phyloP scores from a whole-genome alignment of 2,888 invertebrate species.

The Orgyia antiqua region DNA sequence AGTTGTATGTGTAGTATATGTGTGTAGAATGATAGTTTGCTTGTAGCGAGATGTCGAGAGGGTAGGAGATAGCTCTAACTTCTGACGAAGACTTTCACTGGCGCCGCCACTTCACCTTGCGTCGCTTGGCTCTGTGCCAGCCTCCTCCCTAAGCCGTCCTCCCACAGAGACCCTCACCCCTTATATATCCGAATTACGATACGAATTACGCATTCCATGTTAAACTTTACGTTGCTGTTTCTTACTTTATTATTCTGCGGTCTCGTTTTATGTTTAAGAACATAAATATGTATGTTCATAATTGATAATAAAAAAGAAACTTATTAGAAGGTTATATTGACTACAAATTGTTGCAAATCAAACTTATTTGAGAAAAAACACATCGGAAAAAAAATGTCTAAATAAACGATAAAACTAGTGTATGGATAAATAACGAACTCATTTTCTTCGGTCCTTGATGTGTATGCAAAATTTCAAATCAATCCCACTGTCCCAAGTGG shows the following conservation, averaged over 20 bases:
- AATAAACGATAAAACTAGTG: no score
- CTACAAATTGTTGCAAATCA: no score
- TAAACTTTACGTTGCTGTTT: constrained; percentile 28
- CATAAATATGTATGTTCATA: not conserved
- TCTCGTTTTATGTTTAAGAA: constrained; percentile 8
- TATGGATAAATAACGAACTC: no score
- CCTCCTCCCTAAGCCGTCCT: constrained; percentile 21
- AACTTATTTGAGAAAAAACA: no score
- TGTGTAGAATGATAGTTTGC: no score
- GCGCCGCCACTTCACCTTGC: constrained; percentile 70
- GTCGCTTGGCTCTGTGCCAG: constrained; percentile 62
- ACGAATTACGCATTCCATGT: constrained; percentile 30
- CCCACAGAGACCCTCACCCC: constrained; percentile 13
- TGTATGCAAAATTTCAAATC: no score
- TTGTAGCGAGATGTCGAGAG: constrained; percentile 16
- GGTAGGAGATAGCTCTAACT: constrained; percentile 19
- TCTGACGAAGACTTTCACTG: constrained; percentile 60
- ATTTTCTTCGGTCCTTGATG: no score
- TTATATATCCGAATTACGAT: constrained; percentile 16
- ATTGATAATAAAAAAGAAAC: no score
- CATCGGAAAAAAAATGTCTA: no score
- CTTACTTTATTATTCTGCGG: constrained; percentile 15
- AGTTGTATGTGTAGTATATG: no score
- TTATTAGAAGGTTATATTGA: no score
- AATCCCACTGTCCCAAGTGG: no score